These are phyloP conservation scores for Ictalurus punctatus DNA, from an alignment of 2,113 vertebrate species.

Conservation along the genomic window DNA sequence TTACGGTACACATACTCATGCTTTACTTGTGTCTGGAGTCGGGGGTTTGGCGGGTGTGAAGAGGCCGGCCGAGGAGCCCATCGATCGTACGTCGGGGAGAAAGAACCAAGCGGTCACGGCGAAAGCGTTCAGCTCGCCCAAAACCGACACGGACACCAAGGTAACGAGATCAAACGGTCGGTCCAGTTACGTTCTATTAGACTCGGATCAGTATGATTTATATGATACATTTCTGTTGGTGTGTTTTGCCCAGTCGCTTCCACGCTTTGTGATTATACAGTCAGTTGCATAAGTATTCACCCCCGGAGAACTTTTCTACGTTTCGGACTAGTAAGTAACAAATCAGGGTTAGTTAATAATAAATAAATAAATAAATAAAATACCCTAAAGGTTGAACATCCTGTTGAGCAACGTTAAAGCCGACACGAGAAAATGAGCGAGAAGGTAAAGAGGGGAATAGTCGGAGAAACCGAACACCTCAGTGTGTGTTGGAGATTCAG, in stretches of 20 bases:
- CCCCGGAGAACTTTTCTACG: too few relatives aligned
- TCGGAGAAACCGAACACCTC: not conserved
- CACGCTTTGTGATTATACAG: not conserved
- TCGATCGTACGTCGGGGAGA: constrained; percentile 77
- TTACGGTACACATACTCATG: not conserved
- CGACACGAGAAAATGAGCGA: not conserved
- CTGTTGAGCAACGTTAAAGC: not conserved
- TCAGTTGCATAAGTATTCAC: not conserved
- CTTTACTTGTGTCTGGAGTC: constrained; percentile 68
- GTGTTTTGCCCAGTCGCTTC: too few relatives aligned
- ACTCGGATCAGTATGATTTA: not conserved
- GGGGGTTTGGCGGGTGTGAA: constrained; percentile 87
- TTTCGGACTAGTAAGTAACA: not conserved
- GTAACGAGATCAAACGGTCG: not conserved
- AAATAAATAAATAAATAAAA: too few relatives aligned
- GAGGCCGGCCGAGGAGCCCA: constrained; percentile 72
- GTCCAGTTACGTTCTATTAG: too few relatives aligned
- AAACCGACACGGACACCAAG: constrained; percentile 54
- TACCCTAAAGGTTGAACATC: not conserved
- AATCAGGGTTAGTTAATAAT: not conserved
- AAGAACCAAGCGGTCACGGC: constrained; percentile 69
- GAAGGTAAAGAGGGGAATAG: not conserved
- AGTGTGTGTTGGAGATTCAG: not conserved
- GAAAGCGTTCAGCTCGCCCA: constrained; percentile 59
- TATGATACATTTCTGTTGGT: not conserved